These are phyloP conservation scores for Globicephala melas DNA, from an alignment of 2,113 vertebrate genomes.

Conservation along the genomic window DNA sequence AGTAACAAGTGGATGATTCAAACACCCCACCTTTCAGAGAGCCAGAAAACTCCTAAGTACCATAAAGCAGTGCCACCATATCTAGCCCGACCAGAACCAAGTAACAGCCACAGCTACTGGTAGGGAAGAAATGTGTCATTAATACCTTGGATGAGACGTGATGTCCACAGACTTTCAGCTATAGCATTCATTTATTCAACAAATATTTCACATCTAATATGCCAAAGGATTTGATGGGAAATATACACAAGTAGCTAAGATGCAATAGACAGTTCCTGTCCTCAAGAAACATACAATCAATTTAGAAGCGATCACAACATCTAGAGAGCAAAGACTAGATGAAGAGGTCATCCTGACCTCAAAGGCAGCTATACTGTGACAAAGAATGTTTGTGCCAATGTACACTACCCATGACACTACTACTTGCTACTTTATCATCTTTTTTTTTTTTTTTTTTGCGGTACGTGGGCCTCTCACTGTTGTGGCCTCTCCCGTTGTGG, in stretches of 20 bases:
- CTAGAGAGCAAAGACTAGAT: not conserved
- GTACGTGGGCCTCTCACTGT: too few species aligned
- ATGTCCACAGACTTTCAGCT: not conserved
- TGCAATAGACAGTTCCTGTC: not conserved
- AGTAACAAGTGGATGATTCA: not conserved
- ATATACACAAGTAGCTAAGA: not conserved
- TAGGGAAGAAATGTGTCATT: not conserved
- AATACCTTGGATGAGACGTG: not conserved
- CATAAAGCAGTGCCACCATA: not conserved
- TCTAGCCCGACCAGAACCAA: not conserved
- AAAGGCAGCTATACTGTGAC: not conserved
- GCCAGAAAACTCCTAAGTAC: not conserved
- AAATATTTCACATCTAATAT: not conserved
- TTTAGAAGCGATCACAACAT: not conserved
- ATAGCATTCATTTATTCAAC: not conserved
- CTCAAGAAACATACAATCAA: not conserved
- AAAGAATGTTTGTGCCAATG: not conserved
- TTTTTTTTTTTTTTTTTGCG: not conserved
- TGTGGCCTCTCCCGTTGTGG: too few species aligned
- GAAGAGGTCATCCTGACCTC: not conserved
- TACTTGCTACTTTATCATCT: not conserved
- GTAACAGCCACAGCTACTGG: not conserved
- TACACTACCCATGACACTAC: not conserved
- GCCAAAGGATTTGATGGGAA: not conserved
- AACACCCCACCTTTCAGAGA: not conserved